phyloP scores from a whole-genome alignment of 2,888 invertebrate genomes.

The Zaprionus lineosus region DNA sequence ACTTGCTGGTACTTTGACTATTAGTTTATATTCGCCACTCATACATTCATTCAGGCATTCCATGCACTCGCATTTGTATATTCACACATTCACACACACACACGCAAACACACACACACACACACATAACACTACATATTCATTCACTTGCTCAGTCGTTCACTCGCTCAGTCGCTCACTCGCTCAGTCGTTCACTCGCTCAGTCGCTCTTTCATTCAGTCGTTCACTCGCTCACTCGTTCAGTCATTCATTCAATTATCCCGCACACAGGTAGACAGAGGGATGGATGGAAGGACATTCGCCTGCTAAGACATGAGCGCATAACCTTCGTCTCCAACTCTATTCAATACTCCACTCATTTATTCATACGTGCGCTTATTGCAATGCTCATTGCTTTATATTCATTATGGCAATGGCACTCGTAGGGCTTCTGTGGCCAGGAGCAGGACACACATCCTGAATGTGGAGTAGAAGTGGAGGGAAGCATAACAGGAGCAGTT shows the following conservation, averaged over 20 bases:
- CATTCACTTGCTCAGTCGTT: no score
- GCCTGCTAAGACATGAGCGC: slow-evolving; percentile 25
- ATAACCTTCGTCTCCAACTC: slow-evolving; percentile 13
- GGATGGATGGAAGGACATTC: not conserved
- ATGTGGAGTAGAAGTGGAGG: not conserved
- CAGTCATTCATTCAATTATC: slow-evolving; percentile 5
- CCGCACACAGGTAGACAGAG: slow-evolving; percentile 5
- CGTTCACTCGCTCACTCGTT: no score
- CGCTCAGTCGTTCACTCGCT: no score
- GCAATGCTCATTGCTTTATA: slow-evolving; percentile 77
- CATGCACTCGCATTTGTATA: no score
- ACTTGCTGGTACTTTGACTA: slow-evolving; percentile 44
- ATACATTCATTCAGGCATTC: slow-evolving; percentile 24
- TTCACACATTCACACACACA: slow-evolving; percentile 36
- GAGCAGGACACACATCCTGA: slow-evolving; percentile 20
- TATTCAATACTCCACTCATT: slow-evolving; percentile 68
- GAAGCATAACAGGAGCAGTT: slow-evolving; percentile 3
- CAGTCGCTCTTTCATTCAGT: no score
- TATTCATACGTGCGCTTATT: slow-evolving; percentile 78
- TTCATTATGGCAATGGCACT: slow-evolving; percentile 73
- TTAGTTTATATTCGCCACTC: slow-evolving; percentile 50
- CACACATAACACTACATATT: no score
- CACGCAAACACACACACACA: no score
- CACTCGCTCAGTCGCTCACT: no score
- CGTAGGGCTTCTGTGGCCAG: slow-evolving; percentile 51